Evolutionary conservation across 2,888 invertebrate species (phyloP), one percentile per base, ranked within the genome.

Genomic region (Trichogramma dendrolimi): DNA sequence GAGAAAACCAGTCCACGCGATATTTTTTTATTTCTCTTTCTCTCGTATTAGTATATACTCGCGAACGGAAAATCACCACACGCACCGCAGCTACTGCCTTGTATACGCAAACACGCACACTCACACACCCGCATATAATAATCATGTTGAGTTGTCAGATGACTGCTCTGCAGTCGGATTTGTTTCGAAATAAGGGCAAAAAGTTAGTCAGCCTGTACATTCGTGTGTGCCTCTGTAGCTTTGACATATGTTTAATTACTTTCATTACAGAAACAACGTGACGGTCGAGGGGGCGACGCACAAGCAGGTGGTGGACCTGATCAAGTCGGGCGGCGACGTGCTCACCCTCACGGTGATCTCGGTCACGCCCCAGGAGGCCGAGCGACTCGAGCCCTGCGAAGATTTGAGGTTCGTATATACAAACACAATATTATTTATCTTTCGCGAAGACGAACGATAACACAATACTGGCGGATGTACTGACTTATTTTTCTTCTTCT

Each of bases 241-340:
- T 54, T 48, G 38, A 27, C 27, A 27, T 27, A 27, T 27, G 27
- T 5, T 11, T 41, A 54, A 58, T 47, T 55, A 52, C 77, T 78
- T 70, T 86, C 86, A n/a, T n/a, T n/a, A n/a, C 83, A 96, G 98
- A 69, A 99, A 99, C 85, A 92, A 92, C 70, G 92, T 93, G 67
- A 96, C 93, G 82, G 99, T 99, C 10, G 99, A 99, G 83, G 99
- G 99, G 55, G 91, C 98, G n/a, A 98, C 98, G 48, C 99, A 99
- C 82, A 94, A 97, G 75, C 97, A 98, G 83, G 99, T 99, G 67
- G 99, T 99, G 51, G 99, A 99, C 82, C 86, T 98, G 71, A 99
- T 99, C 74, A 98, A 98, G 80, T 96, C 97, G 10, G 98, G 99
- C 4, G 98, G 98, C 14, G 98, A 99, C 81, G 92, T 92, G 68